Conservation (phyloP, 1,140 invertebrate genomes). For the Pectinophora gossypiella region DNA sequence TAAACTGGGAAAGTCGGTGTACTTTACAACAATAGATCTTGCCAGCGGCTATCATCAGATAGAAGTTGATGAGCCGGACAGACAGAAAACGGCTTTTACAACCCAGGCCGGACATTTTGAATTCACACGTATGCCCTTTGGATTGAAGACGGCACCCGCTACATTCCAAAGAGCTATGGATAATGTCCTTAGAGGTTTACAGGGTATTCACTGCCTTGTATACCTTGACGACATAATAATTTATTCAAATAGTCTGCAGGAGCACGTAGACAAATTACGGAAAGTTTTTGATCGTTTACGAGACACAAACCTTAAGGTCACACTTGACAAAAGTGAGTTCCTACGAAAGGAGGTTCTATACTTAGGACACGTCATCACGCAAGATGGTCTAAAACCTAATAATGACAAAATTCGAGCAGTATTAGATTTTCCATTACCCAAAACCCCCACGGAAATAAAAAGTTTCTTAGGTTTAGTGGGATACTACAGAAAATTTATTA, state of each 20-base stretch:
- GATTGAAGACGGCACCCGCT: not conserved
- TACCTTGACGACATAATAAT: constrained; percentile 23
- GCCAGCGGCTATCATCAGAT: constrained; percentile 66
- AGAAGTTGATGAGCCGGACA: constrained; percentile 33
- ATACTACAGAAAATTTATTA: not conserved
- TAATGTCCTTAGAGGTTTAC: constrained; percentile 2
- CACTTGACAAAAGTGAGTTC: constrained; percentile 40
- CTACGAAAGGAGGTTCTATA: constrained; percentile 2
- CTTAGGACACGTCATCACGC: constrained; percentile 17
- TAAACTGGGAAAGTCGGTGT: constrained; percentile 29
- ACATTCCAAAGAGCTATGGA: not conserved
- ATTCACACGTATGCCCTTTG: constrained; percentile 14
- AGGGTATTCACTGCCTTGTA: not conserved
- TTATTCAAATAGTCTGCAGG: constrained; percentile 10
- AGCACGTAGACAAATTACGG: constrained; percentile 34
- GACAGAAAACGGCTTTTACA: constrained; percentile 57
- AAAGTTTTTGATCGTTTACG: constrained; percentile 33
- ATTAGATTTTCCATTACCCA: constrained; percentile 22
- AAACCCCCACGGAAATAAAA: constrained; percentile 23
- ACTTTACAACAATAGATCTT: constrained; percentile 42
- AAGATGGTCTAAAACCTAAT: constrained; percentile 23
- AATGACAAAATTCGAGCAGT: constrained; percentile 25
- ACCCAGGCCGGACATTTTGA: constrained; percentile 37
- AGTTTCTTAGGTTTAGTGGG: not conserved
- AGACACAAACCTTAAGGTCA: constrained; percentile 38